Evolutionary conservation across 1,140 invertebrate species (phyloP).

Genomic region (Mycetomoellerius zeteki): DNA sequence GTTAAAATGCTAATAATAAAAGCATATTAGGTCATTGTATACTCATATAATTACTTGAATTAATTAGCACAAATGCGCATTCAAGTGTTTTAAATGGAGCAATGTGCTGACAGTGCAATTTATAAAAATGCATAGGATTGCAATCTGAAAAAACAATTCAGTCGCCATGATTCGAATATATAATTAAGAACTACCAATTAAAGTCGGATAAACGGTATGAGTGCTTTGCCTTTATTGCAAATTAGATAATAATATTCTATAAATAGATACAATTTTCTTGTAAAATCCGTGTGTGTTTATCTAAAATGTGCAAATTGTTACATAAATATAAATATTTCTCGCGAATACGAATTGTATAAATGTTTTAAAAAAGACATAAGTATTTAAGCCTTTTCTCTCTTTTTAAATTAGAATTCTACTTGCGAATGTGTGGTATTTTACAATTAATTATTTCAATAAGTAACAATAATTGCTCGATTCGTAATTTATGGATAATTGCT

Average conservation of each 20-base stretch:
- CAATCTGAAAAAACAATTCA: not conserved
- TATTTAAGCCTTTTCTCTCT: not conserved
- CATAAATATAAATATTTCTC: not conserved
- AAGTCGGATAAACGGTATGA: not conserved
- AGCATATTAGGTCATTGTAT: not conserved
- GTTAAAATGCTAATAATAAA: not conserved
- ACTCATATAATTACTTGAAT: slow-evolving; percentile 47
- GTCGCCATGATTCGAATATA: not conserved
- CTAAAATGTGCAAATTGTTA: not conserved
- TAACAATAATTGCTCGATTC: not conserved
- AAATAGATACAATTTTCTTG: not conserved
- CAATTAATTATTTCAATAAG: not conserved
- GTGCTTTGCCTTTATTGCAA: not conserved
- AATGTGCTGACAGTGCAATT: slow-evolving; percentile 23
- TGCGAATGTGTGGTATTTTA: not conserved
- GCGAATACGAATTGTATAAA: not conserved
- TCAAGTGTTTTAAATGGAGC: not conserved
- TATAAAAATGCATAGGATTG: not conserved
- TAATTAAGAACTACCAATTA: not conserved
- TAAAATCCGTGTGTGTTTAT: not conserved
- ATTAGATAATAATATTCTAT: not conserved
- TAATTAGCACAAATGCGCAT: not conserved
- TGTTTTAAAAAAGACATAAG: not conserved
- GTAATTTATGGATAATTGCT: too few species aligned
- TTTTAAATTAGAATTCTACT: not conserved